Evolutionary conservation across 2,797 vertebrate species (phyloP).

Genomic region (Sparus aurata): DNA sequence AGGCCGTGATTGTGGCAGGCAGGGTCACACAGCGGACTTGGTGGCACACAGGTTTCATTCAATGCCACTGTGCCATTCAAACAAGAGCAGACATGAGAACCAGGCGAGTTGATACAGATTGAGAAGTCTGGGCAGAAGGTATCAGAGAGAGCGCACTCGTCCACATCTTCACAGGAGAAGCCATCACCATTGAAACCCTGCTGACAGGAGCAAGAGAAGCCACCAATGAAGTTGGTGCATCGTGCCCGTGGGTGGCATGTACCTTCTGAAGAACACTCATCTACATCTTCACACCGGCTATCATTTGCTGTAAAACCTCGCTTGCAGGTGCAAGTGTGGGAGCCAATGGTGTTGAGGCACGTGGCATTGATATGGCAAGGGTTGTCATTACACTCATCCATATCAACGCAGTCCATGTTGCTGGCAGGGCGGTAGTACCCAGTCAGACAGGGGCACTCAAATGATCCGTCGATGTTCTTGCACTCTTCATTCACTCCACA

Average conservation of each 20-base stretch:
- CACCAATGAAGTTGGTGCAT: constrained; percentile 83
- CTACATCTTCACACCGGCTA: constrained; percentile 81
- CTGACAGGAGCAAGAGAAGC: constrained; percentile 83
- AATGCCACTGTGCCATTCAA: constrained; percentile 84
- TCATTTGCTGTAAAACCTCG: constrained; percentile 85
- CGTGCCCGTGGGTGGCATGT: constrained; percentile 78
- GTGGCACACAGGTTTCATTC: constrained; percentile 79
- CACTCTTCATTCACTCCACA: constrained; percentile 85
- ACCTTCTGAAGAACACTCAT: constrained; percentile 79
- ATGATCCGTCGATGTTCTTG: constrained; percentile 84
- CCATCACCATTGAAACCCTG: constrained; percentile 86
- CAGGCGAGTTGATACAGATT: constrained; percentile 87
- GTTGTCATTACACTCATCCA: constrained; percentile 84
- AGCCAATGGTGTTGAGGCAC: constrained; percentile 86
- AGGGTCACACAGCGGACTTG: constrained; percentile 78
- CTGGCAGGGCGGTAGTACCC: constrained; percentile 81
- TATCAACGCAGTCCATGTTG: constrained; percentile 80
- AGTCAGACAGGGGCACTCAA: constrained; percentile 79
- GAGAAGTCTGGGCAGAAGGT: constrained; percentile 78
- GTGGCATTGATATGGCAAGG: constrained; percentile 85
- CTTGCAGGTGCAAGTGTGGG: constrained; percentile 85
- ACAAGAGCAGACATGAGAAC: constrained; percentile 88
- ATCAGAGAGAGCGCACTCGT: constrained; percentile 83
- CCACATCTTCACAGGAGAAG: constrained; percentile 83
- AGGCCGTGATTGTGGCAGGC: constrained; percentile 83